Evolutionary conservation across 2,888 invertebrate species (phyloP).

Genomic region (Ophion slaviceki): DNA sequence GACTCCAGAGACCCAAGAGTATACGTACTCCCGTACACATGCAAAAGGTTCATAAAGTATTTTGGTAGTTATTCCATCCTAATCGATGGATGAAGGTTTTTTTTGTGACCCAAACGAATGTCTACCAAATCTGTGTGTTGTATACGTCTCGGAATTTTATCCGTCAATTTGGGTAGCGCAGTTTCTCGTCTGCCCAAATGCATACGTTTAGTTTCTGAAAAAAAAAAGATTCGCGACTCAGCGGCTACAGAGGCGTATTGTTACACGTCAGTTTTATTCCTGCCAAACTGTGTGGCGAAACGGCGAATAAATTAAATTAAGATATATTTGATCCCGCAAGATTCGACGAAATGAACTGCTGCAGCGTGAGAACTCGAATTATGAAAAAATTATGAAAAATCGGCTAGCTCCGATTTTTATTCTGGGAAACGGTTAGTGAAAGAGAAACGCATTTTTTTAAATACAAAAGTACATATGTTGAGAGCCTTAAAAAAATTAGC

Average conservation of each 20-base stretch:
- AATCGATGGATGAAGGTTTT: constrained; percentile 27
- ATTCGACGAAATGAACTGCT: constrained; percentile 77
- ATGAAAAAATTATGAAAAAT: not conserved
- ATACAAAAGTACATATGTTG: no score
- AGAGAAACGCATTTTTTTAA: no score
- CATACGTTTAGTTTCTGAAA: not conserved
- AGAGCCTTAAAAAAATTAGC: no score
- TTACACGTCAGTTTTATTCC: not conserved
- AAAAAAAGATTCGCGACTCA: not conserved
- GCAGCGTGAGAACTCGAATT: constrained; percentile 73
- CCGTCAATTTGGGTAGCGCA: not conserved
- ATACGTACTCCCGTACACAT: not conserved
- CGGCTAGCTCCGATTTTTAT: no score
- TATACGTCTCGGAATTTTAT: not conserved
- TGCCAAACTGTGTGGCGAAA: constrained; percentile 33
- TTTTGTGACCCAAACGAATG: constrained; percentile 26
- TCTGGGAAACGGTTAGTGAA: no score
- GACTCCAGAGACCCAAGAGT: constrained; percentile 45
- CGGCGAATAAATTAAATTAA: constrained; percentile 79
- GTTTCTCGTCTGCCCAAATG: not conserved
- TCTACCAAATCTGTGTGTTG: not conserved
- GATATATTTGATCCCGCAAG: constrained; percentile 73
- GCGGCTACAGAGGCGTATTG: not conserved
- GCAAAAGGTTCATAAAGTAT: constrained; percentile 18
- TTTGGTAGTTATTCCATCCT: constrained; percentile 17